Base-by-base conservation (phyloP, 2,113 vertebrate species). In the Murina feae region DNA sequence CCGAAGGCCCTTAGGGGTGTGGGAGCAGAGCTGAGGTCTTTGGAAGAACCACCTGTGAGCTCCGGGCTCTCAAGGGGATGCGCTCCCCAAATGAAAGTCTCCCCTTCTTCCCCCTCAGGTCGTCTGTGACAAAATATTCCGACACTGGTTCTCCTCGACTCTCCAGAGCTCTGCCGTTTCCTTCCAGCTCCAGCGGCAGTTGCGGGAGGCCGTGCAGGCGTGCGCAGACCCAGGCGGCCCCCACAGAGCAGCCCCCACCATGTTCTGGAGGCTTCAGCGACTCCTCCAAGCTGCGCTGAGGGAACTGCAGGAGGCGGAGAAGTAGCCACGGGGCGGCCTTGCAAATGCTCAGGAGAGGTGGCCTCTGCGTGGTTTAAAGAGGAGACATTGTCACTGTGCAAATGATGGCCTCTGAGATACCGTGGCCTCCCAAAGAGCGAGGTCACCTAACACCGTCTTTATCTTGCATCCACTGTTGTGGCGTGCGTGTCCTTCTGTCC, bases 61-160 rank as follows among this genome's bases (percentile, higher is more conserved):
- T 30, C 0, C 7, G 44, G 16, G 37, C 35, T 9, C 23, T 3
- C 1, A 0, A 0, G 37, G 47, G 4, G 42, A 3, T 2, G 1
- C 4, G 6, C 75, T 16, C 20, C 37, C 60, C 1, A 6, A 6
- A 1, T 8, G 51, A 42, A 92, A 35, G 18, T 21, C 53, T 83
- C 37, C 42, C 96, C 39, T 49, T 84, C 47, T 28, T 21, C 90
- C 80, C 95, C 84, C 72, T 14, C 98, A 99, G 99, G 99, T 99
- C 80, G 98, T 99, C 68, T 99, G 99, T 98, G 99, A 99, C 98
- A 99, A 99, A 98, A 99, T 99, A 96, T 99, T 99, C 96, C 97
- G 99, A 3, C 98, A 97, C 1, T 99, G 99, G 99, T 99, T 99
- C 89, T 98, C 98, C 89, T 98, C 98, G 0, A 95, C 97, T 0